These are phyloP conservation scores for Pseudochirops cupreus DNA, from an alignment of 2,797 vertebrate genomes.

Conservation along the genomic window DNA sequence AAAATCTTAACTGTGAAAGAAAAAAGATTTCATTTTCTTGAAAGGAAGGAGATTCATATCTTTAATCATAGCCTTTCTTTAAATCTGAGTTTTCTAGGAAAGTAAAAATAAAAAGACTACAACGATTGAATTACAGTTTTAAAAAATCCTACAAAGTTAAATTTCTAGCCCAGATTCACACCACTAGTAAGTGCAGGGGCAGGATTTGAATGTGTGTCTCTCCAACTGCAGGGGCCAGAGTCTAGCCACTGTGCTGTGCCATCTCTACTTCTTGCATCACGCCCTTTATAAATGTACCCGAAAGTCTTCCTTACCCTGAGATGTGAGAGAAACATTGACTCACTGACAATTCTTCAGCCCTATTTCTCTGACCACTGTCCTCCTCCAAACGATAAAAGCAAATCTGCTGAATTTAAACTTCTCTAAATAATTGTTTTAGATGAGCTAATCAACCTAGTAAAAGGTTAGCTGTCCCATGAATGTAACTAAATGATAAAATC, in stretches of 20 bases:
- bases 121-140: background rate
- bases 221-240: background rate
- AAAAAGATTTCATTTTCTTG: background rate
- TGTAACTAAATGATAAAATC: conserved; percentile 21
- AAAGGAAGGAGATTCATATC: background rate
- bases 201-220: background rate
- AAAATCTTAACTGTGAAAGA: background rate
- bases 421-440: background rate
- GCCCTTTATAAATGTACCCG: background rate
- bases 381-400: background rate
- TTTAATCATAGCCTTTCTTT: background rate
- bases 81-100: background rate
- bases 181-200: background rate
- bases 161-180: background rate
- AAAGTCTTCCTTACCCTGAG: background rate
- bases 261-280: background rate
- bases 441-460: background rate
- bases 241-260: background rate
- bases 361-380: conserved; percentile 4
- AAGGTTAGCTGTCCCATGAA: conserved; percentile 2
- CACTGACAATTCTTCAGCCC: conserved; percentile 4
- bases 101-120: background rate
- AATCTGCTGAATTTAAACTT: background rate
- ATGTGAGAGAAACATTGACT: background rate
- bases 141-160: background rate